These are phyloP conservation scores for Campylomormyrus tamandua DNA, from an alignment of 2,113 vertebrate genomes.

Conservation along the genomic window DNA sequence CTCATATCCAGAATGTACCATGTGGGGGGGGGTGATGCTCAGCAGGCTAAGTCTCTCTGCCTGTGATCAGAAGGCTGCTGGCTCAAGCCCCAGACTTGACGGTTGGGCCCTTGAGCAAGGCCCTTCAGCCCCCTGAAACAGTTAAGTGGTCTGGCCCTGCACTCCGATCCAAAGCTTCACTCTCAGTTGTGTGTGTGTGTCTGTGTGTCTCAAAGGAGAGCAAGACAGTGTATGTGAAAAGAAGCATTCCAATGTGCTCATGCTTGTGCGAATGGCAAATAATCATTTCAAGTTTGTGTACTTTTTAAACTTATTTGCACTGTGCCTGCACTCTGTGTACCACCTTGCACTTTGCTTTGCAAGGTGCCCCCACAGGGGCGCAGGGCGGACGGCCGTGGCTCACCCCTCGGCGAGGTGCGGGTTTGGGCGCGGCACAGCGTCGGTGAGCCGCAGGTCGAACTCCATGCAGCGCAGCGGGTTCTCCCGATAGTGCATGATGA, in stretches of 20 bases:
- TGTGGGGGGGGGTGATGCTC: not conserved
- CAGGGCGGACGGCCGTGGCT: slow-evolving; percentile 31
- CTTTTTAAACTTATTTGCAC: not conserved
- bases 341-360: not conserved
- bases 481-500: slow-evolving; percentile 87
- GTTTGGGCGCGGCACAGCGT: slow-evolving; percentile 75
- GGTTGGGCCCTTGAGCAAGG: not conserved
- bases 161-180: not conserved
- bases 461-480: slow-evolving; percentile 80
- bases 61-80: not conserved
- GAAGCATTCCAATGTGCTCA: not conserved
- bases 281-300: not conserved
- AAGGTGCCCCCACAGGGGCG: not conserved
- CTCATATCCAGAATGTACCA: no score
- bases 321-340: not conserved
- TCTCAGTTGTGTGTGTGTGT: not conserved
- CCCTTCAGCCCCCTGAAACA: not conserved
- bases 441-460: slow-evolving; percentile 84
- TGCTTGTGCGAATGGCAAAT: not conserved
- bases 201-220: not conserved
- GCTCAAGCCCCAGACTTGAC: not conserved
- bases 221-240: not conserved
- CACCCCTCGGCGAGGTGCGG: slow-evolving; percentile 77
- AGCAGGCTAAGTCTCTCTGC: not conserved
- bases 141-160: not conserved